Conservation (phyloP, 2,797 vertebrate species). For the Spinus olivaceus region DNA sequence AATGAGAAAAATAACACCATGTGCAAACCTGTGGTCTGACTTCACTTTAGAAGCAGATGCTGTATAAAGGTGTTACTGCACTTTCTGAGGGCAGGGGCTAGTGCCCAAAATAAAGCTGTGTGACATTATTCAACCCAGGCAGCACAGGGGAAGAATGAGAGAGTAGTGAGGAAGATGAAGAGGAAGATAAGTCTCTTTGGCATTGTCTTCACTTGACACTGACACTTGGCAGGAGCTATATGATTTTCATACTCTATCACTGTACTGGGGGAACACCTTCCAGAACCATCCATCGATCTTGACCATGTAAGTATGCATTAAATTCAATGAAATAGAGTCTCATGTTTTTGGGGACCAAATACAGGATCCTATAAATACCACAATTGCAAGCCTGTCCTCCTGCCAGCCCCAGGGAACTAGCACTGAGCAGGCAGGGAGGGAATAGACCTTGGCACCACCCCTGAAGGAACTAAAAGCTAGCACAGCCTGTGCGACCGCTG, state of each 20-base stretch:
- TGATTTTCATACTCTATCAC: background rate
- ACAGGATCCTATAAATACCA: background rate
- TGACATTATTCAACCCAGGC: background rate
- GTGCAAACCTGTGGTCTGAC: background rate
- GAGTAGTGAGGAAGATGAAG: background rate
- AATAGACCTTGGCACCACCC: background rate
- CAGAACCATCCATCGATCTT: background rate
- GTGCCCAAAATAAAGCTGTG: background rate
- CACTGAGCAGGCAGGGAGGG: accelerated
- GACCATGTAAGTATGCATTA: background rate
- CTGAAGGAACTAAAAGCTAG: background rate
- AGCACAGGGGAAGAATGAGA: background rate
- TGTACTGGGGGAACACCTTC: background rate
- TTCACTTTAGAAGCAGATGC: background rate
- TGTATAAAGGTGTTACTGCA: background rate
- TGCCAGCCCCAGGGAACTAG: background rate
- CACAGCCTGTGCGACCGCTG: background rate
- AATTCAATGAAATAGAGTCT: background rate
- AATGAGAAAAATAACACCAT: background rate
- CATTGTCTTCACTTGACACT: background rate
- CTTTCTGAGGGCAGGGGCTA: background rate
- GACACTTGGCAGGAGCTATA: background rate
- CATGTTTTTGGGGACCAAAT: background rate
- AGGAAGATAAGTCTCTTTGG: background rate
- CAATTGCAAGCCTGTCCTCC: background rate